phyloP scores from a whole-genome alignment of 2,888 invertebrate genomes.

The Caenorhabditis drosophilae region DNA sequence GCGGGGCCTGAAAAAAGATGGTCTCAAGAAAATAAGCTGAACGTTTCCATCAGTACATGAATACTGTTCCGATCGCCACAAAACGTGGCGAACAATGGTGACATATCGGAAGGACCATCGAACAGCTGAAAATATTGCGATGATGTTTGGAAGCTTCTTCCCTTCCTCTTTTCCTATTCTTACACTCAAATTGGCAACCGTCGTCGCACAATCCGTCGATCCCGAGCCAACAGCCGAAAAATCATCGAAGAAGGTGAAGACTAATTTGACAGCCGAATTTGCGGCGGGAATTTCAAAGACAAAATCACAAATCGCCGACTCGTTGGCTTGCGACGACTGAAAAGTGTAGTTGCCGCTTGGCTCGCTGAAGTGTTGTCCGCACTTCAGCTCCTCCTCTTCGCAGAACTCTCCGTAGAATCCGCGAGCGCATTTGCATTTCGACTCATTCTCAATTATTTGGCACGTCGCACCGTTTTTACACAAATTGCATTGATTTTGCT shows the following conservation, averaged over 20 bases:
- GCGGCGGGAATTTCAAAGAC: constrained; percentile 13
- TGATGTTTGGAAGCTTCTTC: not conserved
- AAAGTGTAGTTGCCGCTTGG: constrained; percentile 8
- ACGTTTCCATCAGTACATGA: constrained; percentile 3
- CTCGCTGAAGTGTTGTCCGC: constrained; percentile 32
- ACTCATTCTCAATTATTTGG: not conserved
- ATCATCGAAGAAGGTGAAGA: constrained; percentile 36
- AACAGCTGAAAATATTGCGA: constrained; percentile 17
- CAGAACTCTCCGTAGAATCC: constrained; percentile 58
- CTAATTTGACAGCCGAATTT: constrained; percentile 39
- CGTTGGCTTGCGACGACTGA: not conserved
- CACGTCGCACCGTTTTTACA: constrained; percentile 24
- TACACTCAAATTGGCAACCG: constrained; percentile 35
- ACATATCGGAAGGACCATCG: constrained; percentile 40
- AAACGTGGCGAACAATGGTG: constrained; percentile 37
- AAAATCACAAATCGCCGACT: constrained; percentile 14
- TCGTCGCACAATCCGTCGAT: constrained; percentile 40
- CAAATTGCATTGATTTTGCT: constrained; percentile 29
- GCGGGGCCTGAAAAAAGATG: constrained; percentile 23
- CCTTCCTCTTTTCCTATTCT: too few relatives aligned
- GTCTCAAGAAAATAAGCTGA: not conserved
- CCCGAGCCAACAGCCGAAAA: constrained; percentile 29
- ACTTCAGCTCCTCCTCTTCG: constrained; percentile 50
- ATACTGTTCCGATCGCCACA: constrained; percentile 40
- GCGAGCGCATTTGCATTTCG: constrained; percentile 47